A percentile compares a stretch with the other conserved stretches of the same genome.
These are phyloP conservation scores for Troides oblongomaculatus DNA, from an alignment of 2,888 invertebrate species.

Conservation along the genomic window DNA sequence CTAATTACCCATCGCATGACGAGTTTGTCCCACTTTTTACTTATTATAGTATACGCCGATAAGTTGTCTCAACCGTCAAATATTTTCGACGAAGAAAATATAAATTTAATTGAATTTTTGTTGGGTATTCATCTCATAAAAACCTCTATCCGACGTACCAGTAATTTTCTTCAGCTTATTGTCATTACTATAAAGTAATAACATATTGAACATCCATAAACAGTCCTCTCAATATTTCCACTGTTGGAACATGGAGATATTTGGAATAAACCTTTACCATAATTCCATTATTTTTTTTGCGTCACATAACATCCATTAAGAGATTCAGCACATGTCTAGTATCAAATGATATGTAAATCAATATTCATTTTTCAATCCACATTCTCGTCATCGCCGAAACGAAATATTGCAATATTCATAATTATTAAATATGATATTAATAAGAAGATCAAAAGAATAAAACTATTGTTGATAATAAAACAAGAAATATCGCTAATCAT, in stretches of 20 bases:
- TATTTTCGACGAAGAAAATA: neutral
- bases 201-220: neutral
- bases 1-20: constrained; percentile 10
- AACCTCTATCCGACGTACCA: too few relatives aligned
- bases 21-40: constrained; percentile 7
- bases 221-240: neutral
- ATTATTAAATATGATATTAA: neutral
- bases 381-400: neutral
- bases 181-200: too few relatives aligned
- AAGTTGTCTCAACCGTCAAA: neutral
- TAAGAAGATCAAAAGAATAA: neutral
- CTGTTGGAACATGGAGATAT: neutral
- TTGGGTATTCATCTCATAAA: neutral
- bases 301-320: neutral
- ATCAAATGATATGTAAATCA: constrained; percentile 28
- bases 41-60: neutral
- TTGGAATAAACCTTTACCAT: neutral
- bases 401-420: neutral
- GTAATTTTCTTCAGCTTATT: too few relatives aligned
- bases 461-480: neutral
- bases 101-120: constrained; percentile 10
- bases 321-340: neutral
- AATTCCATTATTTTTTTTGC: neutral
- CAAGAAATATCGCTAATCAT: neutral
- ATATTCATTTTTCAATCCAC: neutral